A percentile compares a stretch with the other conserved stretches of the same genome.
phyloP scores from a whole-genome alignment of 1,140 invertebrate species.

The Drosophila saltans region DNA sequence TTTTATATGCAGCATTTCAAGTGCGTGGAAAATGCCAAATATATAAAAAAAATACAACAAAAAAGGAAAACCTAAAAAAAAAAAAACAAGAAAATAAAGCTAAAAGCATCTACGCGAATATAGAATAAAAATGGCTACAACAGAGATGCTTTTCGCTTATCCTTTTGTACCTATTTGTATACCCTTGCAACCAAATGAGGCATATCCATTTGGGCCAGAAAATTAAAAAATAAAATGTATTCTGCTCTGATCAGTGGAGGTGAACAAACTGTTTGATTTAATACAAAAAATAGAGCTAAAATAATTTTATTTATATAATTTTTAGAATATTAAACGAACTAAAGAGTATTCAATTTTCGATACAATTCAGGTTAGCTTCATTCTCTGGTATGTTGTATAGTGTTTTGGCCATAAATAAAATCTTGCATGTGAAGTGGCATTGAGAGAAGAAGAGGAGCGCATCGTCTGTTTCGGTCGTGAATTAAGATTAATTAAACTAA shows the following conservation, averaged over 20 bases:
- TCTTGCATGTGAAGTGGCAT: conserved; percentile 72
- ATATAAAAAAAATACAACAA: conserved; percentile 23
- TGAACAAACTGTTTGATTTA: too few relatives aligned
- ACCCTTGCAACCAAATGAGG: background rate
- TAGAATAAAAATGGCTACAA: conserved; percentile 50
- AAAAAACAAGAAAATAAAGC: conserved; percentile 27
- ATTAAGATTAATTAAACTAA: conserved; percentile 80
- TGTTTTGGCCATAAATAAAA: conserved; percentile 71
- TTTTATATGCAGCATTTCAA: conserved; percentile 63
- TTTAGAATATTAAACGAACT: too few relatives aligned
- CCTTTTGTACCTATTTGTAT: conserved; percentile 3
- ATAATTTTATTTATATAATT: too few relatives aligned
- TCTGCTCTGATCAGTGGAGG: too few relatives aligned
- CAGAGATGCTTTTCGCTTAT: background rate
- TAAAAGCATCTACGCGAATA: conserved; percentile 49
- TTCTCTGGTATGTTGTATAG: conserved; percentile 10
- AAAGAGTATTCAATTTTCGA: conserved; percentile 14
- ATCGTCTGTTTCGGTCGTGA: conserved; percentile 74
- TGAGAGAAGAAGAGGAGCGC: conserved; percentile 27
- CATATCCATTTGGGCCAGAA: background rate
- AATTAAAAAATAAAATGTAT: background rate
- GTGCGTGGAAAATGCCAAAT: conserved; percentile 42
- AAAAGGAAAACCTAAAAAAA: conserved; percentile 27
- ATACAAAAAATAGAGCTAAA: too few relatives aligned
- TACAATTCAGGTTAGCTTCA: conserved; percentile 17